Base-by-base conservation (phyloP, 2,797 vertebrate species). In the Betta splendens region DNA sequence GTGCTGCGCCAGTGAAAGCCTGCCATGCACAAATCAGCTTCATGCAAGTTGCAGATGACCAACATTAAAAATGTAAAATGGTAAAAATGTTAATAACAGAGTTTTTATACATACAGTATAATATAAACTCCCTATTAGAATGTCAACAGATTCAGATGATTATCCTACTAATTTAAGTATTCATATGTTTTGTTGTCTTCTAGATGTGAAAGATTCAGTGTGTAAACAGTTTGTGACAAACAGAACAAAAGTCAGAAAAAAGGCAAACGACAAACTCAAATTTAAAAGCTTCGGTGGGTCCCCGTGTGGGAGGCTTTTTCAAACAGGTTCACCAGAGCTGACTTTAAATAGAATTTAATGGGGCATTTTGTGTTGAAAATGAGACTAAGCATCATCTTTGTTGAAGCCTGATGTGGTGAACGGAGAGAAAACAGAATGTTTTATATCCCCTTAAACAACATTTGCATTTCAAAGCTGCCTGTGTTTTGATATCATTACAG, bases 381-480 rank as follows among this genome's bases (percentile, higher is more conserved):
- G 54, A 70, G 73, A 79, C 72, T 75, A 77, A 85, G 80, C 69
- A 64, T 73, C 75, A 25, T 85, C 64, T 84, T 77, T 73, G 71
- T 80, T 20, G 42, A 56, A 61, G 78, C 32, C 57, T 55, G 75
- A 72, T 69, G 63, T 26, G 56, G 58, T 25, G 71, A 81, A 54
- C 53, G 45, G 64, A 26, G 58, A 55, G 64, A 59, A 84, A 85
- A 77, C 61, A 50, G 58, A 79, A 71, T 65, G 70, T 73, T 83
- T 87, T 40, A 78, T 82, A 81, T 79, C 80, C 66, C 67, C 51
- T 81, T 61, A 68, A 50, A 45, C 53, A 49, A 15, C 57, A 88
- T 89, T 86, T 79, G 76, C 84, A 88, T 85, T 77, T 86, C 84
- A 89, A 88, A 89, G 86, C 77, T 12, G 10, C 3, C 9, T 36